These are phyloP conservation scores for Tribolium castaneum DNA, from an alignment of 1,140 invertebrate genomes.

Conservation along the genomic window DNA sequence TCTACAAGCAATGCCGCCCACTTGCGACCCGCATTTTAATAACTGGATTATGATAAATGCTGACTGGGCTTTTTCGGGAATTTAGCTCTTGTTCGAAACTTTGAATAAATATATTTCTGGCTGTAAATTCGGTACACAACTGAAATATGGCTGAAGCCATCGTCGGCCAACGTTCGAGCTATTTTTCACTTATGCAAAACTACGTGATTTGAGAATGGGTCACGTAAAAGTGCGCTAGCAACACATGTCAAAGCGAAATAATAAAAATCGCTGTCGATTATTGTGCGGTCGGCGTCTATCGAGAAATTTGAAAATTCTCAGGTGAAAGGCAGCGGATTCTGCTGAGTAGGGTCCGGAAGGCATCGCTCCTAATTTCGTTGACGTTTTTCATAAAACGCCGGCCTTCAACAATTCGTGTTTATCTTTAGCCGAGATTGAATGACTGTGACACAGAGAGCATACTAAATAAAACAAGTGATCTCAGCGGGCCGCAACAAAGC, in stretches of 20 bases:
- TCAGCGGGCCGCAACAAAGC: slow-evolving; percentile 8
- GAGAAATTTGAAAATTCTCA: background rate
- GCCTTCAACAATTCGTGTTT: slow-evolving; percentile 25
- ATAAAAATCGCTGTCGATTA: background rate
- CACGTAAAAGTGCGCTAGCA: slow-evolving; percentile 21
- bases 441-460: slow-evolving; percentile 15
- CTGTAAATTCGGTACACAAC: slow-evolving; percentile 6
- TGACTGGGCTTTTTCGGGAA: background rate
- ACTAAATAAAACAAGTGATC: slow-evolving; percentile 31
- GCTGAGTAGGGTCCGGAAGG: background rate
- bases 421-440: slow-evolving; percentile 33
- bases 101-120: background rate
- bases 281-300: background rate
- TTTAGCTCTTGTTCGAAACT: no score
- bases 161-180: background rate
- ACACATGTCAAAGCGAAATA: background rate
- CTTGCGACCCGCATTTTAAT: slow-evolving; percentile 49
- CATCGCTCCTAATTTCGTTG: slow-evolving; percentile 9
- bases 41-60: slow-evolving; percentile 41
- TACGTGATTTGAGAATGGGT: slow-evolving; percentile 7
- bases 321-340: background rate
- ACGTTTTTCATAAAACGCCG: slow-evolving; percentile 7
- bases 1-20: slow-evolving; percentile 42
- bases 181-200: slow-evolving; percentile 24
- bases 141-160: slow-evolving; percentile 1